These are phyloP conservation scores for Trematocara marginatum DNA, from an alignment of 2,113 vertebrate genomes.

Conservation along the genomic window DNA sequence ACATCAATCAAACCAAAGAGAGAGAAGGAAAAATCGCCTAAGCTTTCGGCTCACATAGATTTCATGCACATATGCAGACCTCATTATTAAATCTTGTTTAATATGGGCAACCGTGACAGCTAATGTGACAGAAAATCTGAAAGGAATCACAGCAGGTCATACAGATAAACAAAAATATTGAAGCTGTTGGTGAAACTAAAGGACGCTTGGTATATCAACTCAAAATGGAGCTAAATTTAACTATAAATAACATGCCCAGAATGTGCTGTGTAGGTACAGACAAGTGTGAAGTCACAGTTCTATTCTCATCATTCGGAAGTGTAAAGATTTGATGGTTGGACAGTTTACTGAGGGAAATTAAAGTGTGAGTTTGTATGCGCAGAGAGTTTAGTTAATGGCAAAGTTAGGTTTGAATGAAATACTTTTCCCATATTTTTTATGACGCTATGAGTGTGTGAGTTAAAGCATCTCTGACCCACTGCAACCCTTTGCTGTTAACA, in stretches of 20 bases:
- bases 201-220: not conserved
- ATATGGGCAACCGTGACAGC: not conserved
- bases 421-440: not conserved
- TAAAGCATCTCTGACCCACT: slow-evolving; percentile 7
- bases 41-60: not conserved
- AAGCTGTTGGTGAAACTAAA: not conserved
- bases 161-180: not conserved
- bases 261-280: not conserved
- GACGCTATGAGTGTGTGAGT: not conserved
- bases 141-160: not conserved
- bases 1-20: not conserved
- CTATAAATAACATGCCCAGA: not conserved
- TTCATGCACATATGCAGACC: not conserved
- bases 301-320: not conserved
- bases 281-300: not conserved
- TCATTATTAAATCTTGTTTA: not conserved
- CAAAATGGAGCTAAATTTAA: not conserved
- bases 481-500: slow-evolving; percentile 19
- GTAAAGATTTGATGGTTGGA: not conserved
- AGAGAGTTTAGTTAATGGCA: not conserved
- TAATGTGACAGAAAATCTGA: not conserved
- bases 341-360: not conserved
- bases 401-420: slow-evolving; percentile 16
- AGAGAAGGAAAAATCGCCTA: not conserved
- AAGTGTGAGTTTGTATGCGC: not conserved